Conservation (phyloP, 2,888 invertebrate genomes). For the Pinctada fucata region DNA sequence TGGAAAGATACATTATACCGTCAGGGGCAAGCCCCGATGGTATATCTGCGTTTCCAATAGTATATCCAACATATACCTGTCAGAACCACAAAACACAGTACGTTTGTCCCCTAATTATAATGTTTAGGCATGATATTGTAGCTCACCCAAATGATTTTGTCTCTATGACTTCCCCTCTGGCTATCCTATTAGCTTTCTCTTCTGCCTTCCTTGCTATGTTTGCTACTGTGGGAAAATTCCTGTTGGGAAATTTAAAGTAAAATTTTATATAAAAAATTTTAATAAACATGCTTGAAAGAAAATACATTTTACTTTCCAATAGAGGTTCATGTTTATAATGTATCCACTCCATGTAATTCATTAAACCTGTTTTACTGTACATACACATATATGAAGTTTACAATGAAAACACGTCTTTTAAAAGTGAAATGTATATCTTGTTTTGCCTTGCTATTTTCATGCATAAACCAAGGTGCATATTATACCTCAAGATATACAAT, state of each 20-base stretch:
- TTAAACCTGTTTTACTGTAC: no score
- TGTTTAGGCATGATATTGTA: neutral
- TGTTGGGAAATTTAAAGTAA: slow-evolving; percentile 56
- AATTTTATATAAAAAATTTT: neutral
- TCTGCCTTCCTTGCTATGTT: slow-evolving; percentile 83
- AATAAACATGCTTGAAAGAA: slow-evolving; percentile 3
- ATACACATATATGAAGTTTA: no score
- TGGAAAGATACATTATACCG: no score
- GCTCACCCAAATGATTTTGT: slow-evolving; percentile 69
- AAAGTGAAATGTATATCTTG: no score
- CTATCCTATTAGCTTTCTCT: slow-evolving; percentile 82
- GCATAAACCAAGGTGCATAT: no score
- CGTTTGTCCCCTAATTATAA: neutral
- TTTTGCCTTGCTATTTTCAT: no score
- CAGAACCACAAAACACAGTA: neutral
- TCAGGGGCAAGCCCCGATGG: no score
- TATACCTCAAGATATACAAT: no score
- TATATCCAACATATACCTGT: neutral
- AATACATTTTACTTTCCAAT: neutral
- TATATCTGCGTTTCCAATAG: no score
- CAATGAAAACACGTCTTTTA: no score
- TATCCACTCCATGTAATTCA: neutral
- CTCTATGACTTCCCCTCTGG: slow-evolving; percentile 83
- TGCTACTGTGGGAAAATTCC: slow-evolving; percentile 85
- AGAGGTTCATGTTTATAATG: neutral